phyloP scores from a whole-genome alignment of 2,113 vertebrate species.

The Gopherus evgoodei region DNA sequence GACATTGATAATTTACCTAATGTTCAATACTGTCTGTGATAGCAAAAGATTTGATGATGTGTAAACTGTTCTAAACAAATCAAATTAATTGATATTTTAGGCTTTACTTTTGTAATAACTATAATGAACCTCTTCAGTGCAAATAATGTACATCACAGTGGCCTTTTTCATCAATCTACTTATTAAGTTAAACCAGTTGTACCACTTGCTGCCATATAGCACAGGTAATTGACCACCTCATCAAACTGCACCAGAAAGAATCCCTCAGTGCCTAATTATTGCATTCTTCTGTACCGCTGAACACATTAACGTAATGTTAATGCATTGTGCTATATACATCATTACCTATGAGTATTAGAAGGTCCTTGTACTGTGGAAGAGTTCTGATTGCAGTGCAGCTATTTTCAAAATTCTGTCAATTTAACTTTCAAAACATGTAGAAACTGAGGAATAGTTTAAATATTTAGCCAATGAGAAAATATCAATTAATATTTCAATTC shows the following conservation, averaged over 20 bases:
- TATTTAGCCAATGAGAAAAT: neutral
- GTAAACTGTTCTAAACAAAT: constrained; percentile 79
- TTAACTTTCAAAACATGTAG: constrained; percentile 12
- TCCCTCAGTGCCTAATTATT: constrained; percentile 72
- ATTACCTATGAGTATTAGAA: constrained; percentile 30
- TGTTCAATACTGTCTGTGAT: constrained; percentile 26
- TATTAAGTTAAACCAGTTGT: constrained; percentile 78
- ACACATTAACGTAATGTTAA: constrained; percentile 37
- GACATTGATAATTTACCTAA: constrained; percentile 66
- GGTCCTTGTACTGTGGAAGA: constrained; percentile 36
- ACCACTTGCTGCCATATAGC: constrained; percentile 71
- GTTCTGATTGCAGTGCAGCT: constrained; percentile 34
- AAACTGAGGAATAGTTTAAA: constrained; percentile 7
- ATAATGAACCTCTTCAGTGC: constrained; percentile 71
- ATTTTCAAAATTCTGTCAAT: constrained; percentile 28
- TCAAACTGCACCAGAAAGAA: constrained; percentile 72
- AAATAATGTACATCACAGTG: constrained; percentile 65
- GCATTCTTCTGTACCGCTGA: constrained; percentile 69
- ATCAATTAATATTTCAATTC: constrained; percentile 1
- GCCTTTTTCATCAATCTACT: constrained; percentile 73
- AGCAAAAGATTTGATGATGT: constrained; percentile 64
- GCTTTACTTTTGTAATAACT: constrained; percentile 64
- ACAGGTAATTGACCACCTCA: constrained; percentile 78
- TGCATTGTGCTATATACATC: constrained; percentile 61
- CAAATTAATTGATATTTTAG: constrained; percentile 77